These are phyloP conservation scores for Cylas formicarius DNA, from an alignment of 1,140 invertebrate species.

Conservation along the genomic window DNA sequence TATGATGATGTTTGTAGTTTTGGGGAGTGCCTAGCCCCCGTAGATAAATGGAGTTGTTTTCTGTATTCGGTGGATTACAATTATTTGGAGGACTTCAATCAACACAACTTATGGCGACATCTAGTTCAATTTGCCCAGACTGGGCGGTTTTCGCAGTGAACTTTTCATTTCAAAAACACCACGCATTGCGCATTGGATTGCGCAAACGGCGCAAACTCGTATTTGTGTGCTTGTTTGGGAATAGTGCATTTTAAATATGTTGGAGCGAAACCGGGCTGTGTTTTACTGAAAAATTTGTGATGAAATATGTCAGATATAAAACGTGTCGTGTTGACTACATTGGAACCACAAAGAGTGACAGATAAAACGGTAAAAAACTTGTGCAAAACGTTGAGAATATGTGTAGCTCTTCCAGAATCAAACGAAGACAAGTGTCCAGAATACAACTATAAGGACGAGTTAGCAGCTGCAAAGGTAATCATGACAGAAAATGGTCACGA, in stretches of 20 bases:
- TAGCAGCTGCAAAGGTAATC: conserved; percentile 54
- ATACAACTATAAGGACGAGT: conserved; percentile 57
- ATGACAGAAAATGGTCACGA: conserved; percentile 41
- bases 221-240: conserved; percentile 26
- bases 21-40: too few relatives aligned
- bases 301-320: conserved; percentile 42
- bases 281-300: conserved; percentile 34
- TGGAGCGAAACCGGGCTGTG: conserved; percentile 38
- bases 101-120: too few relatives aligned
- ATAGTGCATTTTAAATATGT: conserved; percentile 40
- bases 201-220: conserved; percentile 19
- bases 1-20: too few relatives aligned
- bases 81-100: too few relatives aligned
- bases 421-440: conserved; percentile 58
- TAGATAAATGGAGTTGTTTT: too few relatives aligned
- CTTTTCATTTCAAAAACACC: conserved; percentile 16
- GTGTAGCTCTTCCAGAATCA: conserved; percentile 52
- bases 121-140: too few relatives aligned
- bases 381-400: conserved; percentile 48
- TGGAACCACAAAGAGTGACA: conserved; percentile 33
- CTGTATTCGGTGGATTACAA: too few relatives aligned
- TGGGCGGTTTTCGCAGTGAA: too few relatives aligned
- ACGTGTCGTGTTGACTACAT: conserved; percentile 32
- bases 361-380: conserved; percentile 30
- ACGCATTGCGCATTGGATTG: conserved; percentile 30